Percentiles rank a stretch among this genome's conserved stretches.
Conservation (phyloP, 2,797 vertebrate species). For the Spinibarbus caldwelli region DNA sequence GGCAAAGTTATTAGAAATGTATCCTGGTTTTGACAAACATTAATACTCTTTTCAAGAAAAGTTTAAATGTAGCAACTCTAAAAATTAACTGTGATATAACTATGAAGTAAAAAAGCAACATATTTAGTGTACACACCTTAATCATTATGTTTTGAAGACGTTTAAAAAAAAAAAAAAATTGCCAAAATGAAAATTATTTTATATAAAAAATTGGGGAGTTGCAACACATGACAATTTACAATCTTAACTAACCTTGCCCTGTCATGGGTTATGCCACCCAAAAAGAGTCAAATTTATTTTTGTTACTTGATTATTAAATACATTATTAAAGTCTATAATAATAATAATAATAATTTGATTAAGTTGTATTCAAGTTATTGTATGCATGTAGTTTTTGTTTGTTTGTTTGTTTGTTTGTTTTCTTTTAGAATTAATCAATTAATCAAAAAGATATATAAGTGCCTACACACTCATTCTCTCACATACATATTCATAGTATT, state of each 20-base stretch:
- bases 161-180: no score
- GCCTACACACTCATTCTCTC: background rate
- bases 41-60: background rate
- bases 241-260: background rate
- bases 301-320: background rate
- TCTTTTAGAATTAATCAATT: background rate
- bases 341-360: no score
- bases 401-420: no score
- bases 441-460: background rate
- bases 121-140: background rate
- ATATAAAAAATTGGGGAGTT: background rate
- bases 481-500: background rate
- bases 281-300: background rate
- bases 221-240: background rate
- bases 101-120: background rate
- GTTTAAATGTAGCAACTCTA: background rate
- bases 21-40: background rate
- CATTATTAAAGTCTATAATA: background rate
- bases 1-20: background rate
- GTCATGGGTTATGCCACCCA: background rate
- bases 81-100: background rate
- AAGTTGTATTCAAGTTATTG: no score
- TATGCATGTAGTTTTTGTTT: no score
- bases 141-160: no score
- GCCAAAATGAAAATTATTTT: no score